Conservation (phyloP, 2,113 vertebrate genomes). For the Isichthys henryi region DNA sequence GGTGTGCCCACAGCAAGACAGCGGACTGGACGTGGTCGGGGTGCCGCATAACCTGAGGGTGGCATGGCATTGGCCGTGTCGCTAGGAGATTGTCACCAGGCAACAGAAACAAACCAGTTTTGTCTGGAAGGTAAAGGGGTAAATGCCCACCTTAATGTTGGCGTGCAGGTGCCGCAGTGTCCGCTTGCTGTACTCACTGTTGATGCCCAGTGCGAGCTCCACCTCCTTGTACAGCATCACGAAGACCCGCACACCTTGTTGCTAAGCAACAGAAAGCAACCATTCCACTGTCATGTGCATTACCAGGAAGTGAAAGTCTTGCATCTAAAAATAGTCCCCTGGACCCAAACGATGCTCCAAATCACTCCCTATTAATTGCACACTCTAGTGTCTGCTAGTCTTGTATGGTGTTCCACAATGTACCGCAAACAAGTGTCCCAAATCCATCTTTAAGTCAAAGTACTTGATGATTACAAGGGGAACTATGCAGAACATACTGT, state of each 20-base stretch:
- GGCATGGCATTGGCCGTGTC: neutral
- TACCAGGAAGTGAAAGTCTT: neutral
- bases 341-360: neutral
- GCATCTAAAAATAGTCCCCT: neutral
- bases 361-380: neutral
- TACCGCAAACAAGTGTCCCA: neutral
- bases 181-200: conserved; percentile 90
- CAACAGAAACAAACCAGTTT: neutral
- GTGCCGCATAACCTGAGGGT: conserved; percentile 85
- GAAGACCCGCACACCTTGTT: conserved; percentile 88
- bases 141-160: conserved; percentile 79
- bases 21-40: conserved; percentile 89
- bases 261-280: conserved; percentile 54
- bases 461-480: neutral
- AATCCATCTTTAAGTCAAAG: neutral
- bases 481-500: neutral
- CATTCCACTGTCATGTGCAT: neutral
- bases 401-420: neutral
- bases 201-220: conserved; percentile 90
- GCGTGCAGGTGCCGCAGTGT: conserved; percentile 75
- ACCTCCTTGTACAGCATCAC: conserved; percentile 96
- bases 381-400: neutral
- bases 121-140: neutral
- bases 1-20: conserved; percentile 94
- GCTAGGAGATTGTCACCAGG: neutral